Evolutionary conservation across 2,113 vertebrate genomes (phyloP).

Genomic region (Dasyprocta punctata): DNA sequence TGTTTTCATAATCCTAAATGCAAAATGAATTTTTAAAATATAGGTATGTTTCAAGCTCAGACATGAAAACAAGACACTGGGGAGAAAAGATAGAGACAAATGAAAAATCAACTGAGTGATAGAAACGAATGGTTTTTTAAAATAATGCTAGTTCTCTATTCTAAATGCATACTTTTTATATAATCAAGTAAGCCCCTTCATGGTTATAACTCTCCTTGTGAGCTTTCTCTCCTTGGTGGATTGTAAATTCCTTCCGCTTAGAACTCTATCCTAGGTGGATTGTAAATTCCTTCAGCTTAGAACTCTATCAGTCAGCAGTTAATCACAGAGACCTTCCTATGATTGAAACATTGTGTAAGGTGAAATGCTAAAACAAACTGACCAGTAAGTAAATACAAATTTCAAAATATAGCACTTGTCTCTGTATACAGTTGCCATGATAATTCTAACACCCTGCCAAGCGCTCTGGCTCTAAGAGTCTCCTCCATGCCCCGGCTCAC

Average conservation of each 20-base stretch:
- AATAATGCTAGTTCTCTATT: not conserved
- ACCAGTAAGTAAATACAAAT: constrained; percentile 33
- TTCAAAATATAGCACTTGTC: not conserved
- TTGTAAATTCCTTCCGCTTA: constrained; percentile 30
- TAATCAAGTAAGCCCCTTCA: not conserved
- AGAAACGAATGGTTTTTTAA: not conserved
- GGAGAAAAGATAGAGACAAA: not conserved
- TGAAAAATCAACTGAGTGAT: not conserved
- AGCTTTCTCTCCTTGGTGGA: not conserved
- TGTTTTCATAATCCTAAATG: not conserved
- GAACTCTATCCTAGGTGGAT: not conserved
- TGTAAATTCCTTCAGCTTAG: constrained; percentile 9
- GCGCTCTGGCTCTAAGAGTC: not conserved
- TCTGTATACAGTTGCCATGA: not conserved
- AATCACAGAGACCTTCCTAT: not conserved
- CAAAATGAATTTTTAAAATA: not conserved
- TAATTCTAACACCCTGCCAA: not conserved
- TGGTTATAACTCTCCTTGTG: not conserved
- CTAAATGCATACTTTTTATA: not conserved
- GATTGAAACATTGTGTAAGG: not conserved
- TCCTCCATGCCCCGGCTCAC: not conserved
- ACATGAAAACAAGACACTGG: not conserved
- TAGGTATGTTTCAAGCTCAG: not conserved
- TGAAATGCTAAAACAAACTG: constrained; percentile 36
- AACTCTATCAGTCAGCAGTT: not conserved